Percentiles rank a stretch among this genome's conserved stretches.
These are phyloP conservation scores for Cebus imitator DNA, from an alignment of 2,113 vertebrate genomes.

Conservation along the genomic window DNA sequence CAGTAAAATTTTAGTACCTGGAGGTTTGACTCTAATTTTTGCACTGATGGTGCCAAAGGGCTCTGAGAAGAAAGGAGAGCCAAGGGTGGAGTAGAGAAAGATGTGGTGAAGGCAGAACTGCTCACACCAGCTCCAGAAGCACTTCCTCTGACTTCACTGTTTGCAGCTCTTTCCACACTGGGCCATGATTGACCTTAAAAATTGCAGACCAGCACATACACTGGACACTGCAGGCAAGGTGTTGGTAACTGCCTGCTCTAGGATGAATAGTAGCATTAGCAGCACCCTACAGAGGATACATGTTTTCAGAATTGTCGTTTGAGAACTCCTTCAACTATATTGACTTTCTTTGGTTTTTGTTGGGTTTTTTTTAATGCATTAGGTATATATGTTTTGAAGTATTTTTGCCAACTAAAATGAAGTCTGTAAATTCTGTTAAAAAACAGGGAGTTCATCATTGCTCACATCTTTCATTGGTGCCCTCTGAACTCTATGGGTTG, in stretches of 20 bases:
- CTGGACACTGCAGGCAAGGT: constrained; percentile 38
- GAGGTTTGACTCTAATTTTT: constrained; percentile 82
- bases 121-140: background rate
- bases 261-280: background rate
- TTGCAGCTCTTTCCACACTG: constrained; percentile 40
- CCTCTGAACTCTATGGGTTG: constrained; percentile 20
- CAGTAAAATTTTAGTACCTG: constrained; percentile 84
- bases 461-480: background rate
- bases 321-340: background rate
- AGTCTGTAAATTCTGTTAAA: constrained; percentile 49
- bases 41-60: constrained; percentile 79
- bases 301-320: background rate
- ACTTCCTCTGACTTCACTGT: constrained; percentile 56
- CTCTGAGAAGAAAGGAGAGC: constrained; percentile 61
- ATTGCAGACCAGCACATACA: constrained; percentile 41
- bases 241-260: constrained; percentile 47
- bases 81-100: background rate
- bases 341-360: constrained; percentile 34
- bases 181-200: constrained; percentile 41
- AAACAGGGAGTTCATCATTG: background rate
- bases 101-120: background rate
- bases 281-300: background rate
- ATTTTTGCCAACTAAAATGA: constrained; percentile 7
- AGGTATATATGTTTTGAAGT: background rate
- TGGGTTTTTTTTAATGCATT: background rate